Evolutionary conservation across 2,888 invertebrate genomes (phyloP), one percentile per base, ranked within the genome.

Genomic region (Augochlorella aurata): DNA sequence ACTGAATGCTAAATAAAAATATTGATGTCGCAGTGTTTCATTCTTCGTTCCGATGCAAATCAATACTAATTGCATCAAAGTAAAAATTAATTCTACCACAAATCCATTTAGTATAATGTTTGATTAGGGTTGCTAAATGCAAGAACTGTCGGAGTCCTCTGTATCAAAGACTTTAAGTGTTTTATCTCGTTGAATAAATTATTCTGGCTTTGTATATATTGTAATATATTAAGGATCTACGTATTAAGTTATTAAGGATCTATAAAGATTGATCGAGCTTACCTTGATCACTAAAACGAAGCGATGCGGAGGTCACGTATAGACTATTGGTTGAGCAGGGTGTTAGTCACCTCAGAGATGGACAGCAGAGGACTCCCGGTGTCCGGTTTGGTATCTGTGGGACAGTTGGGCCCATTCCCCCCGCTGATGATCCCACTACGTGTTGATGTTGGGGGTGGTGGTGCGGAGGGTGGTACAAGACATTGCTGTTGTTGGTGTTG

Each of bases 281-380:
- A 91, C 91, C 90, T 87, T 84, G 84, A 81, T 87, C 86, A 78
- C 74, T 80, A 79, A 87, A 83, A 79, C 87, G 80, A 69, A 85
- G 85, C 74, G 88, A 79, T 74, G 89, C 88, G 77, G 89, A 88
- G 81, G 87, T 88, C 79, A 89, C 87, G 84, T 87, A 85, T 77
- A 88, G 84, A 89, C 92, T 94, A 95, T 93, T 96, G 96, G 93
- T 96, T 96, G 93, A 96, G 95, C 92, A 96, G 93, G 90, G 96
- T 96, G 94, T 96, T 96, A 92, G 96, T 96, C 94, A 96, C 96
- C 95, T 96, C 96, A 94, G 96, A 96, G 95, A 96, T 96, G 94
- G 96, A 96, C 94, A 96, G 92, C 95, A 96, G 91, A 94, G 96
- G 96, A 95, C 96, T 96, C 94, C 95, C 95, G 95, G 93, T 90